A percentile compares a stretch with the other conserved stretches of the same genome.
phyloP scores from a whole-genome alignment of 2,113 vertebrate genomes.

The Chaetodon auriga region DNA sequence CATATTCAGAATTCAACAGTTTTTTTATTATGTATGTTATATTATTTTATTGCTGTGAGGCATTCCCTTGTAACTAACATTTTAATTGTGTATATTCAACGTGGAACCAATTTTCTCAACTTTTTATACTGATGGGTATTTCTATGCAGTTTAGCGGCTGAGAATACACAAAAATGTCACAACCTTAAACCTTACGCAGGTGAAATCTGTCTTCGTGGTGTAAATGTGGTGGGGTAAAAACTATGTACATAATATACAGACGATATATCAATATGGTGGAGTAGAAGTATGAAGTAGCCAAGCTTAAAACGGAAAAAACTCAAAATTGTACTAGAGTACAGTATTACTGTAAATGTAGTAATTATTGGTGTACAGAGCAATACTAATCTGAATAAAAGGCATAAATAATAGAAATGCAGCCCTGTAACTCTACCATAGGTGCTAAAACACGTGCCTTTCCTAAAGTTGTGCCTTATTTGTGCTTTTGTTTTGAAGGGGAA shows the following conservation, averaged over 20 bases:
- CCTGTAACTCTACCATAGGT: background rate
- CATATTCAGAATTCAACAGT: background rate
- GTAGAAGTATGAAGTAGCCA: background rate
- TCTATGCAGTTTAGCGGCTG: background rate
- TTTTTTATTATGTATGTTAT: background rate
- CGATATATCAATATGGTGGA: background rate
- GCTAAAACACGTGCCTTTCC: background rate
- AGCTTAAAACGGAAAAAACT: background rate
- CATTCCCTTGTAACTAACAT: background rate
- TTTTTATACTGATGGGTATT: background rate
- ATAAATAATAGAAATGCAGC: background rate
- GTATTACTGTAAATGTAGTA: too few relatives aligned
- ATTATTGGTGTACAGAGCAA: background rate
- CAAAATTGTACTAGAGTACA: background rate
- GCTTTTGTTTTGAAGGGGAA: slow-evolving; percentile 58
- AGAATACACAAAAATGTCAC: background rate
- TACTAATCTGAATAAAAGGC: background rate
- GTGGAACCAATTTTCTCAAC: background rate
- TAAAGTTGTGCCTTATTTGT: accelerated
- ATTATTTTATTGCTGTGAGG: background rate
- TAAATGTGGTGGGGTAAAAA: background rate
- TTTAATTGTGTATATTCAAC: background rate
- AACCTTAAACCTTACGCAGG: too few relatives aligned
- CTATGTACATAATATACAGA: too few relatives aligned
- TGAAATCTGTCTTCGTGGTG: too few relatives aligned